These are phyloP conservation scores for Sphenopsis melanotis DNA, from an alignment of 2,797 vertebrate genomes.

Conservation along the genomic window DNA sequence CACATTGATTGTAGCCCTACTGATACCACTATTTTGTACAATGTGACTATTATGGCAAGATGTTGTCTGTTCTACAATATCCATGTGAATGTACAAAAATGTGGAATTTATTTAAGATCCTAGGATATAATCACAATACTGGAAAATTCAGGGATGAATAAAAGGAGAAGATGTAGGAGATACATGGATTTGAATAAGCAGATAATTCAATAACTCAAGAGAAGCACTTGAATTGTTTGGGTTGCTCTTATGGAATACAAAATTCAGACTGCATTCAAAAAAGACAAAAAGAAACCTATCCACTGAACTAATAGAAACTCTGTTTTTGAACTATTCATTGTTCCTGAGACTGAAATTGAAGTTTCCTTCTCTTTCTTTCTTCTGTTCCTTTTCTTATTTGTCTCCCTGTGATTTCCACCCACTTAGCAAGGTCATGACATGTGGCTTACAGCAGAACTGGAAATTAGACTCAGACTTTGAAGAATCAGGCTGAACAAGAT, in stretches of 20 bases:
- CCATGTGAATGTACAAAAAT: neutral
- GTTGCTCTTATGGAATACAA: neutral
- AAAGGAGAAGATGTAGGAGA: neutral
- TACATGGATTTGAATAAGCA: neutral
- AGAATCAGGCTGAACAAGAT: constrained; percentile 2
- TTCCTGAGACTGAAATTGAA: neutral
- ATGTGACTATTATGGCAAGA: neutral
- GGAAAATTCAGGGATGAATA: neutral
- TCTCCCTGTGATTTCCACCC: constrained; percentile 12
- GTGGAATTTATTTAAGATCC: neutral
- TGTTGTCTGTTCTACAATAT: neutral
- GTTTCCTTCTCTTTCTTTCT: neutral
- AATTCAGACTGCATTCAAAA: neutral
- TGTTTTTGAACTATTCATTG: neutral
- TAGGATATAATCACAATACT: neutral
- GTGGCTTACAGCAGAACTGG: neutral
- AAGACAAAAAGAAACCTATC: neutral
- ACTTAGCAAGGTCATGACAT: constrained; percentile 17
- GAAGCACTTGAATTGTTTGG: neutral
- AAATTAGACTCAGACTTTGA: constrained; percentile 28
- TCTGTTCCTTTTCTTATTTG: constrained; percentile 6
- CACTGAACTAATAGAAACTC: neutral
- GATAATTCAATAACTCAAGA: neutral
- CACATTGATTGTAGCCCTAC: neutral
- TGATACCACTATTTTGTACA: neutral